Evolutionary conservation across 2,888 invertebrate species (phyloP), one percentile per base, ranked within the genome.

Genomic region (Dilophus febrilis): DNA sequence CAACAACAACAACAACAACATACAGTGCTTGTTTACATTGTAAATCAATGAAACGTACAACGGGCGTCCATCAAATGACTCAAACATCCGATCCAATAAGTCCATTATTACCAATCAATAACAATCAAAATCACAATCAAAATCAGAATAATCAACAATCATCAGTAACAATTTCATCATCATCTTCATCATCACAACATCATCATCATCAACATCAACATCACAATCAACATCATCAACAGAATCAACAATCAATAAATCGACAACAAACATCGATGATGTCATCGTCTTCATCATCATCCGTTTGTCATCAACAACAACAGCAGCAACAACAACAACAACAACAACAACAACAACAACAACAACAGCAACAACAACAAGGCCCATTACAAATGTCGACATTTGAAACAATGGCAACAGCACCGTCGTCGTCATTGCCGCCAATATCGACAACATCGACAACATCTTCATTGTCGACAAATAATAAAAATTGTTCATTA

Each of bases 81-180:
- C 63, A 63, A 43, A 62, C 61, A 12, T 63, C 63, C n/a, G 63
- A 62, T 0, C 63, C 63, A 0, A 57, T 63, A 4, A 63, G 63
- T 28, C 62, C 62, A 2, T 52, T 61, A 4, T 60, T 61, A 11
- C 49, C 56, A 40, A 35, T 27, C 27, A 35, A 27, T 6, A 35
- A 26, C 16, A 17, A 8, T 33, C 40, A 19, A 29, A 40, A 33
- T 41, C 35, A 17, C 8, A 42, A 32, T 41, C 32, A 17, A 30
- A 40, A 28, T 37, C 42, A 29, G 12, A 37, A 28, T 39, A 29
- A 36, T 29, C 40, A 40, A 37, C 36, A 41, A 40, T 26, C 45
- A 31, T 41, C 47, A 6, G 35, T 45, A 17, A 44, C 46, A 31
- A 37, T 27, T 37, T 28, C 37, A 14, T 28, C 37, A 27, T 40